These are phyloP conservation scores for Phania funesta DNA, from an alignment of 2,888 invertebrate species.

Conservation along the genomic window DNA sequence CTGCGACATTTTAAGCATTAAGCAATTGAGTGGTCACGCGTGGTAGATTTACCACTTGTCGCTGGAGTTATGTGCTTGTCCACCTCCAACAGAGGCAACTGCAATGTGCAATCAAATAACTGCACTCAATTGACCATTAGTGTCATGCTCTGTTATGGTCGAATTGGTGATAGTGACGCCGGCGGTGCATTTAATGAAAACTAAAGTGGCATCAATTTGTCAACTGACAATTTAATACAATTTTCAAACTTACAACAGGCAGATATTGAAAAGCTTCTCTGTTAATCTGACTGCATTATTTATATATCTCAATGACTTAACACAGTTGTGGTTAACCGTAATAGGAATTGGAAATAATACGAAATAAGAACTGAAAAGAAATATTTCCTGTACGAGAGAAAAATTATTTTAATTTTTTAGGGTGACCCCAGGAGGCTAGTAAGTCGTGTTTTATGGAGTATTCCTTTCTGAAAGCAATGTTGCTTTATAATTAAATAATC, in stretches of 20 bases:
- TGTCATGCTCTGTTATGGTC: neutral
- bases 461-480: no score
- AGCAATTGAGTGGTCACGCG: neutral
- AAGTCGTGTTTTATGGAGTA: no score
- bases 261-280: neutral
- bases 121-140: constrained; percentile 34
- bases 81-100: constrained; percentile 1
- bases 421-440: no score
- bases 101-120: constrained; percentile 22
- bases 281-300: neutral
- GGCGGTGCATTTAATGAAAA: constrained; percentile 9
- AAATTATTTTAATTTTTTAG: no score
- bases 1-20: constrained; percentile 5
- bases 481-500: no score
- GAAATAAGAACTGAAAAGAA: no score
- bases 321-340: neutral
- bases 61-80: constrained; percentile 1
- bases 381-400: no score
- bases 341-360: no score
- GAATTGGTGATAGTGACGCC: neutral
- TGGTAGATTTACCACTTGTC: constrained; percentile 4
- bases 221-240: constrained; percentile 26
- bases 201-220: constrained; percentile 20
- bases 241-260: neutral
- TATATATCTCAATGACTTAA: neutral